Evolutionary conservation across 2,797 vertebrate species (phyloP).

Genomic region (Numenius phaeopus): DNA sequence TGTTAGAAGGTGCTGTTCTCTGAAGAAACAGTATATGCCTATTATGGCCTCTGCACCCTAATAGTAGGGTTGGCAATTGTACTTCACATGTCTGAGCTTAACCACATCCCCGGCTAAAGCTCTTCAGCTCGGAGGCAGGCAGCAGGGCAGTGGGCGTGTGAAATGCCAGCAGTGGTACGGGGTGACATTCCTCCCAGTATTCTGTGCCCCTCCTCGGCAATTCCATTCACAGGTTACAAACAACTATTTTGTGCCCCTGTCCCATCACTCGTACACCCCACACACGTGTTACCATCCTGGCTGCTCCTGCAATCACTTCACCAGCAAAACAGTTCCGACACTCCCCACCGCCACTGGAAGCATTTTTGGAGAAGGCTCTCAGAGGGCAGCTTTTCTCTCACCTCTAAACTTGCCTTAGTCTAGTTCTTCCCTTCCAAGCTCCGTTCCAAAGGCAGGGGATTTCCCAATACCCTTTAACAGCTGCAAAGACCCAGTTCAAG

Average conservation of each 20-base stretch:
- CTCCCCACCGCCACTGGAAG: background rate
- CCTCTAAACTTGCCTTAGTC: background rate
- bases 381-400: background rate
- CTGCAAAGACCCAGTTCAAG: background rate
- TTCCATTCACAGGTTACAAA: background rate
- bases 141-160: background rate
- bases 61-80: background rate
- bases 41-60: background rate
- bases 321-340: background rate
- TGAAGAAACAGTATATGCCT: background rate
- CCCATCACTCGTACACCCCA: fast-evolving
- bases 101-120: background rate
- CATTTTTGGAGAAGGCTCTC: background rate
- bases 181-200: background rate
- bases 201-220: background rate
- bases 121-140: background rate
- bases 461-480: background rate
- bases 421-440: background rate
- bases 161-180: background rate
- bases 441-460: background rate
- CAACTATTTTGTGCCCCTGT: background rate
- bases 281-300: background rate
- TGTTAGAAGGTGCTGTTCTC: background rate
- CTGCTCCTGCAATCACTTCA: background rate
- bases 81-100: background rate